phyloP scores from a whole-genome alignment of 2,888 invertebrate genomes.

The Lymantria monacha region DNA sequence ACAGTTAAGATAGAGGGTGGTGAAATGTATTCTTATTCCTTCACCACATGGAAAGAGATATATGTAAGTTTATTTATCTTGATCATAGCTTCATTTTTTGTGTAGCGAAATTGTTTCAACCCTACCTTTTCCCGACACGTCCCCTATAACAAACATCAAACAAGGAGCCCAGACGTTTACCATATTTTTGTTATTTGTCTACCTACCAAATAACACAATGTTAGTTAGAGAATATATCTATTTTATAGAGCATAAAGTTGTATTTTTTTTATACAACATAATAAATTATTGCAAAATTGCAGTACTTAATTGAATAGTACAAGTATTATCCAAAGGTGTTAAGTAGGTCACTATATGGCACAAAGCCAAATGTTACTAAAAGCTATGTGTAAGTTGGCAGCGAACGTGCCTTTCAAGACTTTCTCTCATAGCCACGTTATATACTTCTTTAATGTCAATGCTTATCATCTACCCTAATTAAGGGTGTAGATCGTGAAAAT shows the following conservation, averaged over 20 bases:
- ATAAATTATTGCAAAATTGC: too few relatives aligned
- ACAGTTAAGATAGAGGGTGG: too few relatives aligned
- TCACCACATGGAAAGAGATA: too few relatives aligned
- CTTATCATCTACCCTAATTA: too few relatives aligned
- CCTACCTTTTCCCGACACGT: slow-evolving; percentile 26
- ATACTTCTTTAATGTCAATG: too few relatives aligned
- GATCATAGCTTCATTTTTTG: slow-evolving; percentile 18
- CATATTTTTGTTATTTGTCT: slow-evolving; percentile 36
- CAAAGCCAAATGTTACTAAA: slow-evolving; percentile 13
- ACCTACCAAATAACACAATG: slow-evolving; percentile 25
- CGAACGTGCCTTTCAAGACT: not conserved
- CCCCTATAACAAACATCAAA: slow-evolving; percentile 43
- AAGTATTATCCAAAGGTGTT: not conserved
- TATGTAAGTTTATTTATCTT: not conserved
- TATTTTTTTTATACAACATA: too few relatives aligned
- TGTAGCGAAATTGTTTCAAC: slow-evolving; percentile 24
- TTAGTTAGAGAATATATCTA: not conserved
- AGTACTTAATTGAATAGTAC: too few relatives aligned
- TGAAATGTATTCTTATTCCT: too few relatives aligned
- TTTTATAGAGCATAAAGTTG: not conserved
- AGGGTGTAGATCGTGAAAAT: too few relatives aligned
- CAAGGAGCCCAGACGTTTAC: slow-evolving; percentile 22
- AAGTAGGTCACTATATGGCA: slow-evolving; percentile 9
- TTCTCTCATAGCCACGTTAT: too few relatives aligned
- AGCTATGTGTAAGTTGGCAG: slow-evolving; percentile 8